Evolutionary conservation across 2,888 invertebrate species (phyloP).

Genomic region (Sussaba pulchella): DNA sequence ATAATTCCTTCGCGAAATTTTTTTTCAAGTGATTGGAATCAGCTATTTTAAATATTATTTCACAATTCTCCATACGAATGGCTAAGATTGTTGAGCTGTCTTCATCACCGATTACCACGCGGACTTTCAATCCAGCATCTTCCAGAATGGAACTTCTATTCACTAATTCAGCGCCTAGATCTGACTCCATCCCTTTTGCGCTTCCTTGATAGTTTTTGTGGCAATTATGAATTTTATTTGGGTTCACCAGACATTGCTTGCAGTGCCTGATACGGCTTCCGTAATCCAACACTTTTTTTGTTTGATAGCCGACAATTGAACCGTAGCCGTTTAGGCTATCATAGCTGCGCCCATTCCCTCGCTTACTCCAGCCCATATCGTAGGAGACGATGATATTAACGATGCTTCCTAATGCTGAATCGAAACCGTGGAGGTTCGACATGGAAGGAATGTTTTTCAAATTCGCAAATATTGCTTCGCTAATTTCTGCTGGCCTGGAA

Average conservation of each 20-base stretch:
- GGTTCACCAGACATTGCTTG: slow-evolving; percentile 45
- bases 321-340: slow-evolving; percentile 64
- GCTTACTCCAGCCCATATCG: slow-evolving; percentile 45
- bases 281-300: slow-evolving; percentile 42
- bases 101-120: slow-evolving; percentile 71
- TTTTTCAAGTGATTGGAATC: slow-evolving; percentile 46
- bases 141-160: slow-evolving; percentile 68
- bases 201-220: slow-evolving; percentile 70
- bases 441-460: no score
- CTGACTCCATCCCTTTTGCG: slow-evolving; percentile 73
- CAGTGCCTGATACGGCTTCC: slow-evolving; percentile 40
- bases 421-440: no score
- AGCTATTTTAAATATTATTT: slow-evolving; percentile 35
- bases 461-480: no score
- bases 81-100: slow-evolving; percentile 69
- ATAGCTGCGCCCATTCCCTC: slow-evolving; percentile 54
- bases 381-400: slow-evolving; percentile 50
- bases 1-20: slow-evolving; percentile 43
- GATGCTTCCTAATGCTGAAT: slow-evolving; percentile 14
- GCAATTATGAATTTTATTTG: slow-evolving; percentile 68
- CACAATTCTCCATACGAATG: slow-evolving; percentile 29
- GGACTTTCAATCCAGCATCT: slow-evolving; percentile 65
- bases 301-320: slow-evolving; percentile 45
- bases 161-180: slow-evolving; percentile 66
- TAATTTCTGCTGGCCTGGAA: no score